Evolutionary conservation across 2,888 invertebrate genomes (phyloP).

Genomic region (Cactoblastis cactorum): DNA sequence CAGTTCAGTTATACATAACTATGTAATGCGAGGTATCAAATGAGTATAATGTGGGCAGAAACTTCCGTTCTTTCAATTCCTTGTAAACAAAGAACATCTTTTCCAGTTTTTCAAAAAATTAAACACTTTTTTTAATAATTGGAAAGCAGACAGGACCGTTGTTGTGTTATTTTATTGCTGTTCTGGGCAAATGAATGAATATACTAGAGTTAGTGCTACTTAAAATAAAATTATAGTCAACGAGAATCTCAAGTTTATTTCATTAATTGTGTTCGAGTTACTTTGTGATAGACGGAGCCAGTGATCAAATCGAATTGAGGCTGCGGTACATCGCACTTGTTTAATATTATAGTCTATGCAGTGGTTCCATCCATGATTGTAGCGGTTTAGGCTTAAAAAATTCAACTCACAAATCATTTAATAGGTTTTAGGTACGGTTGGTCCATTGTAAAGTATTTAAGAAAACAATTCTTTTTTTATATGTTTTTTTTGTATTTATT

Average conservation of each 20-base stretch:
- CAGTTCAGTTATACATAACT: background rate
- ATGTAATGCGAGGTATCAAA: too few relatives aligned
- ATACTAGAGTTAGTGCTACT: conserved; percentile 17
- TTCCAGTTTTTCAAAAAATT: too few relatives aligned
- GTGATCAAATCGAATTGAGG: conserved; percentile 61
- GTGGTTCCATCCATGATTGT: conserved; percentile 62
- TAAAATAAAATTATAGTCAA: conserved; percentile 19
- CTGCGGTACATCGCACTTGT: conserved; percentile 51
- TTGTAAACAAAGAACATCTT: too few relatives aligned
- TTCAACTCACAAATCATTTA: background rate
- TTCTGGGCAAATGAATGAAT: background rate
- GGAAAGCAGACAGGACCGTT: too few relatives aligned
- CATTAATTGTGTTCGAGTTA: conserved; percentile 19
- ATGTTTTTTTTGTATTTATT: background rate
- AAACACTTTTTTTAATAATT: too few relatives aligned
- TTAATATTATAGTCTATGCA: conserved; percentile 49
- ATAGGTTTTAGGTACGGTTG: background rate
- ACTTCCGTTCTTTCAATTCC: too few relatives aligned
- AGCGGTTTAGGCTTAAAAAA: background rate
- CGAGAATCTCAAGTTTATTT: conserved; percentile 26
- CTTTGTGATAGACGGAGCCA: conserved; percentile 52
- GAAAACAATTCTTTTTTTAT: too few relatives aligned
- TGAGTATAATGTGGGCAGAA: too few relatives aligned
- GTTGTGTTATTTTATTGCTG: background rate
- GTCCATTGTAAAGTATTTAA: too few relatives aligned